Evolutionary conservation across 2,113 vertebrate genomes (phyloP).

Genomic region (Genyomyrus donnyi): DNA sequence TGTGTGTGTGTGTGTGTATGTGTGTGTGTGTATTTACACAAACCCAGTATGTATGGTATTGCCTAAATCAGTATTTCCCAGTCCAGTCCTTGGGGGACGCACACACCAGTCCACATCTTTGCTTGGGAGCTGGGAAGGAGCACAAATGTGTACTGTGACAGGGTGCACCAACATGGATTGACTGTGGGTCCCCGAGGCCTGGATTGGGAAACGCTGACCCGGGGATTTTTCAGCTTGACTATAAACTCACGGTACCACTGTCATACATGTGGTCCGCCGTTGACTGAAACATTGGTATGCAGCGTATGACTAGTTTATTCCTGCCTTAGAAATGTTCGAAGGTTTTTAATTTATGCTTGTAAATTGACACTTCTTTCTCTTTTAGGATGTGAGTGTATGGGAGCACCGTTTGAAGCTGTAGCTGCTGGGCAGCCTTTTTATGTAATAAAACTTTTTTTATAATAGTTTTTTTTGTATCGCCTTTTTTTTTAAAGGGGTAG

Average conservation of each 20-base stretch:
- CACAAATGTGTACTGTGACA: too few species aligned
- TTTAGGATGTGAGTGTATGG: neutral
- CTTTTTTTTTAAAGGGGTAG: neutral
- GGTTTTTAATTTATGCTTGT: neutral
- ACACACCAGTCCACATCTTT: too few species aligned
- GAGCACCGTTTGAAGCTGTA: neutral
- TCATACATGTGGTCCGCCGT: neutral
- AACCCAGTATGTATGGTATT: neutral
- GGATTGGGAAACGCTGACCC: too few species aligned
- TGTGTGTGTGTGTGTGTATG: neutral
- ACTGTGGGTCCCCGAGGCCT: too few species aligned
- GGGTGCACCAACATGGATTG: too few species aligned
- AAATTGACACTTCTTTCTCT: slow-evolving; percentile 4
- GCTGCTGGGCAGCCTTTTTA: slow-evolving; percentile 18
- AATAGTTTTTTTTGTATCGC: neutral
- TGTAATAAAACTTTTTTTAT: neutral
- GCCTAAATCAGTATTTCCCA: neutral
- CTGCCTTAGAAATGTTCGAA: neutral
- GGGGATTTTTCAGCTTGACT: neutral
- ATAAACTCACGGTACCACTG: neutral
- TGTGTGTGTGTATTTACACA: neutral
- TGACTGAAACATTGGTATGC: neutral
- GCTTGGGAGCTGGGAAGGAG: too few species aligned
- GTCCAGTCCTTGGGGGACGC: too few species aligned
- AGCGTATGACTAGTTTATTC: neutral